These are phyloP conservation scores for Sebastes itinus DNA, from an alignment of 2,797 vertebrate species.

Conservation along the genomic window DNA sequence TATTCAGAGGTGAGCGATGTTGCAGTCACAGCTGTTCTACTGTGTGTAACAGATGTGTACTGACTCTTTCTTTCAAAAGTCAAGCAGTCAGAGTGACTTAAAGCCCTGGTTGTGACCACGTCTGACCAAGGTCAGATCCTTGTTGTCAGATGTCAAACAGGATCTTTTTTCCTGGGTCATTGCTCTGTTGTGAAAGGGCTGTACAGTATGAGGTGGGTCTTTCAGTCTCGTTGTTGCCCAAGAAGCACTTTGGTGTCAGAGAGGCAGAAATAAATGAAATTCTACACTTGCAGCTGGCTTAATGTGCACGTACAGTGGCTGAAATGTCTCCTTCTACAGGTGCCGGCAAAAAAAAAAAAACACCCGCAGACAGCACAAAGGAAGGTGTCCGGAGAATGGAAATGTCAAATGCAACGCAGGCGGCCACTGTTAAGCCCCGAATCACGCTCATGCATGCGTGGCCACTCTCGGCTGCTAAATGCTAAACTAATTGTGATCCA, in stretches of 20 bases:
- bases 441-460: conserved; percentile 59
- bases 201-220: background rate
- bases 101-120: background rate
- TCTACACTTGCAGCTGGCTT: conserved; percentile 9
- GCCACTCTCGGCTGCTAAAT: conserved; percentile 62
- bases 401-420: conserved; percentile 58
- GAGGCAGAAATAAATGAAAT: conserved; percentile 21
- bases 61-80: background rate
- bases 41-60: background rate
- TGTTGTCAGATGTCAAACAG: conserved; percentile 8
- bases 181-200: background rate
- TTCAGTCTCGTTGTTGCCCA: background rate
- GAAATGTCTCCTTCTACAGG: conserved; percentile 27
- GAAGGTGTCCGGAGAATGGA: conserved; percentile 51
- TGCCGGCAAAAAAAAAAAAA: background rate
- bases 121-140: background rate
- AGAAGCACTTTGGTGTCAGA: background rate
- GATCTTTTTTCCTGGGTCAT: background rate
- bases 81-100: background rate
- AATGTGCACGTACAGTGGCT: conserved; percentile 25
- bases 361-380: conserved; percentile 43
- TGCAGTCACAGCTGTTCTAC: background rate
- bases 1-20: background rate
- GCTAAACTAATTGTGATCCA: conserved; percentile 76
- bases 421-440: conserved; percentile 21